phyloP scores from a whole-genome alignment of 2,113 vertebrate genomes.

The Ardeotis arabs region DNA sequence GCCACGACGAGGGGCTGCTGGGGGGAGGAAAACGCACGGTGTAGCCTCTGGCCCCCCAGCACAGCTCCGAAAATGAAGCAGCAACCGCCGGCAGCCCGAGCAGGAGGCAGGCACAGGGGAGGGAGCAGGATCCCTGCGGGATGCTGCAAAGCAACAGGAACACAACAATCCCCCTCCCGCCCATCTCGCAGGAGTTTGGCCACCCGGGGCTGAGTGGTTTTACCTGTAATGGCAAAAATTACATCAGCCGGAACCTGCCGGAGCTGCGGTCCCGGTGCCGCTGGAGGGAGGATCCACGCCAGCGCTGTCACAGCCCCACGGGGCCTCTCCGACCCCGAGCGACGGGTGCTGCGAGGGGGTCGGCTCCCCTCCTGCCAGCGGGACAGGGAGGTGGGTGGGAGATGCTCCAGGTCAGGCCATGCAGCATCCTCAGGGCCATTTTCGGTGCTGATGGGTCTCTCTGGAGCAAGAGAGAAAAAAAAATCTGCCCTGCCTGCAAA shows the following conservation, averaged over 20 bases:
- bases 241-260: conserved; percentile 13
- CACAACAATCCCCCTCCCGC: not conserved
- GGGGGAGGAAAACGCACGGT: not conserved
- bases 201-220: not conserved
- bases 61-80: not conserved
- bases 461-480: not conserved
- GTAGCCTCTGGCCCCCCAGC: not conserved
- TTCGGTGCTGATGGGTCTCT: not conserved
- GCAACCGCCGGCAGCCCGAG: not conserved
- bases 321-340: accelerated
- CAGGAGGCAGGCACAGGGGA: not conserved
- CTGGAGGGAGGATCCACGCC: not conserved
- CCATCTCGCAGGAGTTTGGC: not conserved
- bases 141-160: not conserved
- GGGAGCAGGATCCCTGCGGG: not conserved
- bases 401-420: not conserved
- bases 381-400: not conserved
- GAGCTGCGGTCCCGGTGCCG: not conserved
- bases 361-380: not conserved
- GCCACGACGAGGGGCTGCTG: not conserved
- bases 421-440: not conserved
- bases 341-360: not conserved
- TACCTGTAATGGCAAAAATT: conserved; percentile 36
- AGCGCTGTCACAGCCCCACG: accelerated
- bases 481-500: no score